Evolutionary conservation across 2,888 invertebrate species (phyloP).

Genomic region (Subacronicta megacephala): DNA sequence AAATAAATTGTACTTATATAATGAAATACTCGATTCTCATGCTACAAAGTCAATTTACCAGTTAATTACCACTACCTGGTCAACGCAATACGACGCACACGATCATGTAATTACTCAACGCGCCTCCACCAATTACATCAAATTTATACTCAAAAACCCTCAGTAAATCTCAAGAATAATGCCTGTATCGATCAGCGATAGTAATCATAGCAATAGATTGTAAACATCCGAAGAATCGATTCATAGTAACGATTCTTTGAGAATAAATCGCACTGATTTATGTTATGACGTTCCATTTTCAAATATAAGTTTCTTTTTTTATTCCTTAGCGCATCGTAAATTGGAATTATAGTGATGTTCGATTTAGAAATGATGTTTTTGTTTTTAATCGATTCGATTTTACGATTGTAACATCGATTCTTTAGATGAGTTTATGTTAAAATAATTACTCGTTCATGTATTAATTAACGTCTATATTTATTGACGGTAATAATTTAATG

Average conservation of each 20-base stretch:
- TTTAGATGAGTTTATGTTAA: conserved; percentile 41
- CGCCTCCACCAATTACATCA: conserved; percentile 49
- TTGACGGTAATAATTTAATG: conserved; percentile 41
- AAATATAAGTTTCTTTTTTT: conserved; percentile 26
- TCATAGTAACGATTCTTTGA: conserved; percentile 40
- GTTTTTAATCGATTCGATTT: conserved; percentile 46
- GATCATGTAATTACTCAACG: conserved; percentile 44
- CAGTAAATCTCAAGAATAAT: conserved; percentile 50
- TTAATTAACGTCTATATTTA: conserved; percentile 50
- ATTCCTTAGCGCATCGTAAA: conserved; percentile 18
- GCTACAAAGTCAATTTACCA: conserved; percentile 45
- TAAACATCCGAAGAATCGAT: conserved; percentile 53
- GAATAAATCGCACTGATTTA: conserved; percentile 46
- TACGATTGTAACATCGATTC: conserved; percentile 34
- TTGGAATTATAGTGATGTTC: conserved; percentile 35
- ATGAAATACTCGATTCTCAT: conserved; percentile 24
- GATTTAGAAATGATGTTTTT: conserved; percentile 27
- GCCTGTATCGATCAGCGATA: conserved; percentile 40
- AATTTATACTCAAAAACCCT: conserved; percentile 48
- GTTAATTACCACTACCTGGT: conserved; percentile 42
- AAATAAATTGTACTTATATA: not conserved
- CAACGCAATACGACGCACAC: conserved; percentile 35
- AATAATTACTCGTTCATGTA: conserved; percentile 48
- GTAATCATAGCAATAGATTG: conserved; percentile 39
- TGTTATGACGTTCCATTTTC: conserved; percentile 48